These are phyloP conservation scores for Sebastes dallii DNA, from an alignment of 2,797 vertebrate genomes.

Conservation along the genomic window DNA sequence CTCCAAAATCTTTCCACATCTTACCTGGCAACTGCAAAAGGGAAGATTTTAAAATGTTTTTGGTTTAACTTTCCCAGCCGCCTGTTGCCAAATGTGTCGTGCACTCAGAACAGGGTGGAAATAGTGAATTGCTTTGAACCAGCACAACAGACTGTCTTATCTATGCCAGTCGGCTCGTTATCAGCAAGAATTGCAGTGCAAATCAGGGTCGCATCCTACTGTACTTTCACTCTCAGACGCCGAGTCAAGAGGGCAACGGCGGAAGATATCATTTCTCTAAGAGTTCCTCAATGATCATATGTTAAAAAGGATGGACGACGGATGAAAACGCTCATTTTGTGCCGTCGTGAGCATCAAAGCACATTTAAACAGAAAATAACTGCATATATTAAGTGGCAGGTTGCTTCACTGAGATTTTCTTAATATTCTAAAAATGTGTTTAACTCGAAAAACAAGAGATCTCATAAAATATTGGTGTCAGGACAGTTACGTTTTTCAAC, in stretches of 20 bases:
- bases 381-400: too few relatives aligned
- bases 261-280: background rate
- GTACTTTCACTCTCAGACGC: background rate
- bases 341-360: background rate
- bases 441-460: too few relatives aligned
- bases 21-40: background rate
- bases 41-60: constrained; percentile 21
- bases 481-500: background rate
- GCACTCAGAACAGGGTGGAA: background rate
- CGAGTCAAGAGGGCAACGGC: background rate
- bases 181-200: constrained; percentile 1
- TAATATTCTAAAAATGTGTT: background rate
- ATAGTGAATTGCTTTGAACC: background rate
- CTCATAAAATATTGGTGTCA: too few relatives aligned
- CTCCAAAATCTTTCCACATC: too few relatives aligned
- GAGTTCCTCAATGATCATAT: background rate
- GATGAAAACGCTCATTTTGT: background rate
- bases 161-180: constrained; percentile 10
- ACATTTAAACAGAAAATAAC: background rate
- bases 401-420: too few relatives aligned
- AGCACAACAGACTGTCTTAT: background rate
- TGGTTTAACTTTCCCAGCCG: background rate
- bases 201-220: background rate
- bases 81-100: constrained; percentile 1
- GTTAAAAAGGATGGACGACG: background rate